Evolutionary conservation across 2,888 invertebrate species (phyloP).

Genomic region (Euproctis similis): DNA sequence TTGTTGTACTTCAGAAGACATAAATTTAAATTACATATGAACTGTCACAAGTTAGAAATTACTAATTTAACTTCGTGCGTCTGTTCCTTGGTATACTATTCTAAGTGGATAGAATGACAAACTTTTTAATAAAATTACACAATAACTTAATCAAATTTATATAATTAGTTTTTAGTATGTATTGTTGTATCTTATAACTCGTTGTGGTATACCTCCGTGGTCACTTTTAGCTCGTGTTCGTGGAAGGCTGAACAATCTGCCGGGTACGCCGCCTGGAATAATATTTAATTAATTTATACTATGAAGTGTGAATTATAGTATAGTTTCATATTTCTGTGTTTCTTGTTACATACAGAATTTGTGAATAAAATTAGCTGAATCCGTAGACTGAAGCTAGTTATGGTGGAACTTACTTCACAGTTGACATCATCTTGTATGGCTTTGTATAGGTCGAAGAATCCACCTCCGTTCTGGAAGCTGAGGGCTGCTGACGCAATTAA

Average conservation of each 20-base stretch:
- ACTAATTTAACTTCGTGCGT: too few relatives aligned
- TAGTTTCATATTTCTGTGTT: too few relatives aligned
- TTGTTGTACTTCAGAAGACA: too few relatives aligned
- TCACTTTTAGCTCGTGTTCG: conserved; percentile 87
- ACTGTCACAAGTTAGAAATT: too few relatives aligned
- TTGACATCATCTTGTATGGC: conserved; percentile 82
- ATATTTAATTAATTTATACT: too few relatives aligned
- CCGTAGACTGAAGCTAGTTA: too few relatives aligned
- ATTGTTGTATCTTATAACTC: conserved; percentile 83
- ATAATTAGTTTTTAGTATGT: too few relatives aligned
- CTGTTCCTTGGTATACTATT: background rate
- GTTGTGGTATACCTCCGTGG: conserved; percentile 87
- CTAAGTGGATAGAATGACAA: background rate
- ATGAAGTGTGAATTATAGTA: too few relatives aligned
- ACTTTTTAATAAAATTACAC: background rate
- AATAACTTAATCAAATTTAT: background rate
- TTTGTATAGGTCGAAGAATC: conserved; percentile 87
- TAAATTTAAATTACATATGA: too few relatives aligned
- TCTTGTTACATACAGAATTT: too few relatives aligned
- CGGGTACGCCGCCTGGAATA: conserved; percentile 79
- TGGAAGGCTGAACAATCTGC: conserved; percentile 87
- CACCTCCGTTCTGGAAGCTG: conserved; percentile 82
- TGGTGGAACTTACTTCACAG: conserved; percentile 78
- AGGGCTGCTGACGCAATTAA: conserved; percentile 85
- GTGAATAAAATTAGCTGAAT: too few relatives aligned